Percentiles rank a stretch among this genome's conserved stretches.
These are phyloP conservation scores for Caenorhabditis zanzibari DNA, from an alignment of 2,888 invertebrate species.

Conservation along the genomic window DNA sequence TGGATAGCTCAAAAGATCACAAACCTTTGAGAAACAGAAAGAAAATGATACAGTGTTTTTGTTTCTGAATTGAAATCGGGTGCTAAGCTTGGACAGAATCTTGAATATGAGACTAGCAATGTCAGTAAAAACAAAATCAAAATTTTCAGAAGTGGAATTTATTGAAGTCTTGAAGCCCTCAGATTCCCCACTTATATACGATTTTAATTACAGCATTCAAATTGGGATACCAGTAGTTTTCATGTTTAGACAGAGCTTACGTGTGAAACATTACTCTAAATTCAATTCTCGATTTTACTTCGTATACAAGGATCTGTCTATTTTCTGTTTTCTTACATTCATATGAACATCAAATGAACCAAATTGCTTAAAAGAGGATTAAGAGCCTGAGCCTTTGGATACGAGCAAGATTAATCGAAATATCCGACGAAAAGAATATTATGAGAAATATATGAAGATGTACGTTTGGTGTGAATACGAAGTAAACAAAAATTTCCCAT, in stretches of 20 bases:
- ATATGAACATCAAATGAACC: constrained; percentile 32
- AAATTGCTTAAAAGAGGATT: constrained; percentile 8
- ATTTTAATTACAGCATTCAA: background rate
- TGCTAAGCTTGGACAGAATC: background rate
- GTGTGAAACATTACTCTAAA: constrained; percentile 8
- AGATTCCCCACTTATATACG: background rate
- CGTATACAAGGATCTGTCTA: background rate
- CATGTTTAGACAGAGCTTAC: constrained; percentile 1
- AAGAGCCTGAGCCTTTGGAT: constrained; percentile 21
- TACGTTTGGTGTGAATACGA: background rate
- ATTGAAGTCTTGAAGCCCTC: background rate
- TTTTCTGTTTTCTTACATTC: constrained; percentile 10
- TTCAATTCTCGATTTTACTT: background rate
- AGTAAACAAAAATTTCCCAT: constrained; percentile 3
- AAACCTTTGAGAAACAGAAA: background rate
- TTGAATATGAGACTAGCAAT: background rate
- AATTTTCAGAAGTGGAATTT: no score
- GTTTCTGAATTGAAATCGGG: background rate
- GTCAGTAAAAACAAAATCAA: background rate
- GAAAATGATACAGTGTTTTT: background rate
- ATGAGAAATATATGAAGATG: constrained; percentile 7
- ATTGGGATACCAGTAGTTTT: background rate
- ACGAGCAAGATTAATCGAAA: constrained; percentile 6
- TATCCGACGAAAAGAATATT: constrained; percentile 5
- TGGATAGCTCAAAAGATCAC: constrained; percentile 13